Base-by-base conservation (phyloP, 2,888 invertebrate genomes). In the Synanthedon formicaeformis region DNA sequence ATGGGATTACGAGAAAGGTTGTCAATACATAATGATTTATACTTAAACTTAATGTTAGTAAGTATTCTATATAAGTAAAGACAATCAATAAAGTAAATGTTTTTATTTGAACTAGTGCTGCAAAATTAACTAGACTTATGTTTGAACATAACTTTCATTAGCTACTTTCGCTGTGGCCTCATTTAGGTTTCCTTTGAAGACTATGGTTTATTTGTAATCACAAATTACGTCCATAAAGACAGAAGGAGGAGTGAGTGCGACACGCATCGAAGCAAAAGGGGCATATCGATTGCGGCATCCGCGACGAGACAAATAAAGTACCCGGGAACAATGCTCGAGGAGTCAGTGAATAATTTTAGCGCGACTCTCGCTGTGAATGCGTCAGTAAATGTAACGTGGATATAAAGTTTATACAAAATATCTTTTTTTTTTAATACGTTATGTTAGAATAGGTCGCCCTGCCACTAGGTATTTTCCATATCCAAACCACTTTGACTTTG, bases 261-360 rank as follows among this genome's bases (percentile, higher is more conserved):
- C 74, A 76, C 74, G 75, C 73, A 73, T 71, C 78, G 72, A 67
- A 71, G 70, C 73, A 79, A 82, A 81, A 78, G 78, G 75, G 67
- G 63, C 63, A 73, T 62, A 66, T 60, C 57, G 58, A 53, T 57
- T 55, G 58, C 59, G 58, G 60, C 56, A 62, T 60, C 59, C 61
- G 62, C 60, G 61, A 55, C 58, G 69, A 74, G 72, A 78, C 79
- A 86, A 81, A 85, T 84, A 85, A 85, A 86, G 79, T 83, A 83
- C 77, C 73, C 71, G 78, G 77, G 84, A 85, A 86, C 86, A 87
- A 87, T 86, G 78, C 78, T 66, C 67, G 75, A 66, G 73, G 78
- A 78, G 73, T 75, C 77, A 75, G 78, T 78, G 83, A 81, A 84
- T 85, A 87, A 86, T 86, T 85, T 87, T 85, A 86, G 84, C 81